Evolutionary conservation across 2,797 vertebrate genomes (phyloP), one percentile per base, ranked within the genome.

Genomic region (Morus bassanus): DNA sequence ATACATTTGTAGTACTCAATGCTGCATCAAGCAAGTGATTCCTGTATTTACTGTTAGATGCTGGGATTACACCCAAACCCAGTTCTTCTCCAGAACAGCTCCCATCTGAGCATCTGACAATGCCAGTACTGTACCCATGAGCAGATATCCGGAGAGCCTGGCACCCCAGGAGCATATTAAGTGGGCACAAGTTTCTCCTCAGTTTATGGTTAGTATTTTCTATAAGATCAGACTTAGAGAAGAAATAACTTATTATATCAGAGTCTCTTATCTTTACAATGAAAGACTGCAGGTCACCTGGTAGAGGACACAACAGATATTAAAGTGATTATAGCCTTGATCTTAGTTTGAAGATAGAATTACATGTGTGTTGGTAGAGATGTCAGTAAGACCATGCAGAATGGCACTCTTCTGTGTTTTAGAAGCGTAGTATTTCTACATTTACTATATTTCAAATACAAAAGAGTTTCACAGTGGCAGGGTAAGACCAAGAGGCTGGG

Each of bases 181-280:
- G 59, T 1, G 25, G 57, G 35, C 28, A 85, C n/a, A 80, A 76
- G 69, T 89, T 91, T 81, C 70, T 79, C 39, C 54, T 78, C 33
- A 18, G 50, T 73, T 94, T 84, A 82, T 43, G 39, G 46, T 59
- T 69, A 85, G 39, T 48, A 67, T 91, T 95, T 93, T 74, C 86
- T 67, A 7, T 43, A 80, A 53, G 18, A 91, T 85, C 41, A n/a
- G 51, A 63, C 51, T 80, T 78, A 64, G 54, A 83, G 54, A 91
- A 95, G 75, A 93, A 95, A 81, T 86, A 95, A 95, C 50, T 96
- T 86, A 27, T 56, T 82, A 37, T 72, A 95, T 87, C 76, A 53
- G 25, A 45, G 41, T 77, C 59, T 78, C 80, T 88, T 90, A 89
- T 78, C 80, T 88, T 91, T 80, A 73, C 80, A 78, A 18, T 69